Conservation (phyloP, 2,797 vertebrate genomes). For the Chloroceryle amazona region DNA sequence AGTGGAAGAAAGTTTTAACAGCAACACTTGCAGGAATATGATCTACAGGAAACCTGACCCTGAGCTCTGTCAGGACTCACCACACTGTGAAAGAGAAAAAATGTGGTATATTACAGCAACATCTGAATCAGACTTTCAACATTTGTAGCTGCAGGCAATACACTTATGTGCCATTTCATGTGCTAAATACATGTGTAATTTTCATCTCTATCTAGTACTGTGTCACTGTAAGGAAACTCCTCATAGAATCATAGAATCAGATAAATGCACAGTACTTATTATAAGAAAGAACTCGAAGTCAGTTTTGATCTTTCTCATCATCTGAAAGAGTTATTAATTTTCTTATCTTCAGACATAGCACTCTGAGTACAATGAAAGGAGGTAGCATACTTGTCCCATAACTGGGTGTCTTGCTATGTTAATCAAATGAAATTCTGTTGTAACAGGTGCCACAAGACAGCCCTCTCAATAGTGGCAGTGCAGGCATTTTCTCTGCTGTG, state of each 20-base stretch:
- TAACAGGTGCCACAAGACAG: not conserved
- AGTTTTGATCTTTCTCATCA: not conserved
- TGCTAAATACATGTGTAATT: not conserved
- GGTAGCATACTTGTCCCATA: not conserved
- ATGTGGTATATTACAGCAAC: not conserved
- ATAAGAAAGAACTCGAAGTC: not conserved
- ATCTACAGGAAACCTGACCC: not conserved
- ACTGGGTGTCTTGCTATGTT: not conserved
- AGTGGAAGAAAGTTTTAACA: not conserved
- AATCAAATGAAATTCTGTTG: not conserved
- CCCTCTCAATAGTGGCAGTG: not conserved
- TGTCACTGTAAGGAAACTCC: not conserved
- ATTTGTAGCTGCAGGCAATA: not conserved
- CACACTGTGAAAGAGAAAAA: not conserved
- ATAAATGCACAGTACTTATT: not conserved
- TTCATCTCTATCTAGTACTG: not conserved
- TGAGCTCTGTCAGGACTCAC: not conserved
- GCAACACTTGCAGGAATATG: not conserved
- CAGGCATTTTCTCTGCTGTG: not conserved
- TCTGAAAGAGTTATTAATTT: not conserved
- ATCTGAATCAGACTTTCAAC: not conserved
- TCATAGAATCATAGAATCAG: not conserved
- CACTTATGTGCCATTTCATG: fast-evolving
- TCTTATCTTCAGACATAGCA: not conserved
- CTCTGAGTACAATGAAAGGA: not conserved